Percentiles rank a stretch among this genome's conserved stretches.
phyloP scores from a whole-genome alignment of 1,140 invertebrate genomes.

The Drosophila rufa region DNA sequence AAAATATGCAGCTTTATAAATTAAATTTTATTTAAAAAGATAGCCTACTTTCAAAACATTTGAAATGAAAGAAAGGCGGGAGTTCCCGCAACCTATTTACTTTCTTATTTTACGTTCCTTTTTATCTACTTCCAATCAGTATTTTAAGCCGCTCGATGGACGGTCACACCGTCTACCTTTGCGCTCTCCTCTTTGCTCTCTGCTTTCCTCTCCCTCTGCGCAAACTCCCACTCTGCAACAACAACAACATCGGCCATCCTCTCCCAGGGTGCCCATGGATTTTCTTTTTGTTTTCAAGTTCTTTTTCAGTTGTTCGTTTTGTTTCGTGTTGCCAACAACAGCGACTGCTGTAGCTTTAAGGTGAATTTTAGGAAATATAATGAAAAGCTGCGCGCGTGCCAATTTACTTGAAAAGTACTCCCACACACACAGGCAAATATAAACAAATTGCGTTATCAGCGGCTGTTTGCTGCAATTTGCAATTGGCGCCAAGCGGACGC shows the following conservation, averaged over 20 bases:
- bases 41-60: too few relatives aligned
- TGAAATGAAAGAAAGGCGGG: background rate
- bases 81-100: background rate
- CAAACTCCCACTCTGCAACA: slow-evolving; percentile 39
- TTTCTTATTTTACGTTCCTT: background rate
- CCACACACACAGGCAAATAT: slow-evolving; percentile 13
- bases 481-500: slow-evolving; percentile 58
- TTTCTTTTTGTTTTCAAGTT: slow-evolving; percentile 39
- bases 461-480: slow-evolving; percentile 33
- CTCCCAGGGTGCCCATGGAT: slow-evolving; percentile 27
- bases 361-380: slow-evolving; percentile 58
- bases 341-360: slow-evolving; percentile 67
- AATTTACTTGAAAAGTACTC: slow-evolving; percentile 6
- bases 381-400: slow-evolving; percentile 58
- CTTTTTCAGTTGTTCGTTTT: slow-evolving; percentile 67
- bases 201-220: slow-evolving; percentile 26
- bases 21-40: too few relatives aligned
- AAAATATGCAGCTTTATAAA: too few relatives aligned
- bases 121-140: background rate
- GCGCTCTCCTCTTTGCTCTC: slow-evolving; percentile 17
- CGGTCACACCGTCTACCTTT: slow-evolving; percentile 15
- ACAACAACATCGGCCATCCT: slow-evolving; percentile 3
- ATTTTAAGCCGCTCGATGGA: slow-evolving; percentile 3
- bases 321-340: slow-evolving; percentile 61
- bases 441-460: slow-evolving; percentile 66